Conservation (phyloP, 2,888 invertebrate species). For the Drosophila diplacantha region DNA sequence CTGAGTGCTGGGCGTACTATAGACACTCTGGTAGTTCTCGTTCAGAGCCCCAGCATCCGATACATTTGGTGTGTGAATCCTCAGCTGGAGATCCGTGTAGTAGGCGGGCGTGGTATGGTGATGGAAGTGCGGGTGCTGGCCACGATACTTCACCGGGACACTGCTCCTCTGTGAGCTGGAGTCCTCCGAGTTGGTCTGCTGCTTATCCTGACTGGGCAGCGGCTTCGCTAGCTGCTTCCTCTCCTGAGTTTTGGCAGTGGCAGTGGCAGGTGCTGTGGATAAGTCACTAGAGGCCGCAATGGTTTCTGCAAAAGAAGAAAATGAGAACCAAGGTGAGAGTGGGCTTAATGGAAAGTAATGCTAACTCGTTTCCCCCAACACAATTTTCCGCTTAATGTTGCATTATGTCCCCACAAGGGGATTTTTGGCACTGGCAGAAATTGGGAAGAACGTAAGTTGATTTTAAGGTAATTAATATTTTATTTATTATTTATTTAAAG, state of each 20-base stretch:
- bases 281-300: conserved; percentile 73
- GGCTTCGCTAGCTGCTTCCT: conserved; percentile 44
- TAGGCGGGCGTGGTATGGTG: conserved; percentile 75
- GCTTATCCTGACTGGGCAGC: conserved; percentile 6
- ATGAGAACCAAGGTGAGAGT: conserved; percentile 19
- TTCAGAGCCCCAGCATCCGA: conserved; percentile 71
- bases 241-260: conserved; percentile 78
- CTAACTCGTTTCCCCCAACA: conserved; percentile 27
- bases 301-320: conserved; percentile 66
- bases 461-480: too few relatives aligned
- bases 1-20: conserved; percentile 74
- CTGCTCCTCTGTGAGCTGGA: conserved; percentile 42
- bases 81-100: conserved; percentile 75
- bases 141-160: conserved; percentile 61
- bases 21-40: conserved; percentile 77
- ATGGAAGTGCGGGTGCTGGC: conserved; percentile 75
- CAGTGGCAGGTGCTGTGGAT: conserved; percentile 79
- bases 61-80: conserved; percentile 74
- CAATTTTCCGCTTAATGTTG: conserved; percentile 43
- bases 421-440: not conserved
- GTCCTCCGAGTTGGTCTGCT: conserved; percentile 41
- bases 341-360: conserved; percentile 36
- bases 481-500: not conserved
- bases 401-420: conserved; percentile 27
- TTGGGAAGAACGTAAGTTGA: too few relatives aligned